A percentile compares a stretch with the other conserved stretches of the same genome.
These are phyloP conservation scores for Apaloderma vittatum DNA, from an alignment of 2,113 vertebrate species.

Conservation along the genomic window DNA sequence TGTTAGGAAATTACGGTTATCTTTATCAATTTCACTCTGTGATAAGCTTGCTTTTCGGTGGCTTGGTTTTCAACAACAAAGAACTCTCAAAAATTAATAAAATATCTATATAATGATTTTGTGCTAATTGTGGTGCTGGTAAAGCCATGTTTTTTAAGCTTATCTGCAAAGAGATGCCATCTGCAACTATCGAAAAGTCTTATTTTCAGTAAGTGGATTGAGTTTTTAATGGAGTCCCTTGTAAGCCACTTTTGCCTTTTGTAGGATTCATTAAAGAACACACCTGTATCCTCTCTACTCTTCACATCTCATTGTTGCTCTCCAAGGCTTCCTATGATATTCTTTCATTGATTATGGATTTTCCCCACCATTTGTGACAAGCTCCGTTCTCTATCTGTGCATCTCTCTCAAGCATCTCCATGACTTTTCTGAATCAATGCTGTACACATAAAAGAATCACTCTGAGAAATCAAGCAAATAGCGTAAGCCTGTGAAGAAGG, in stretches of 20 bases:
- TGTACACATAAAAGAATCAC: background rate
- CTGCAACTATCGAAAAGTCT: background rate
- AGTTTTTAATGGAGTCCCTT: background rate
- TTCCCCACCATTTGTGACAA: background rate
- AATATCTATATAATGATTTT: background rate
- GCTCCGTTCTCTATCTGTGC: background rate
- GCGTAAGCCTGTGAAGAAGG: background rate
- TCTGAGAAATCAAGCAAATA: background rate
- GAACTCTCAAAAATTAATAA: constrained; percentile 2
- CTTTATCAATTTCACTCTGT: background rate
- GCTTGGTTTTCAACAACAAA: constrained; percentile 24
- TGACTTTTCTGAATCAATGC: background rate
- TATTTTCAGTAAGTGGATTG: background rate
- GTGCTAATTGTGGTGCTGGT: background rate
- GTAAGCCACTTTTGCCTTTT: background rate
- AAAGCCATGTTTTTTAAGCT: background rate
- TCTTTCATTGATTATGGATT: background rate
- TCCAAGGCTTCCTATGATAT: background rate
- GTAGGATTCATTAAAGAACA: background rate
- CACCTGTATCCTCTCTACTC: background rate
- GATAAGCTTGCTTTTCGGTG: background rate
- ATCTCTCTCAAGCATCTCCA: background rate
- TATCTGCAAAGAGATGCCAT: background rate
- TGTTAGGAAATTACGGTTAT: background rate
- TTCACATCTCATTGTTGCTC: background rate